These are phyloP conservation scores for Antechinus flavipes DNA, from an alignment of 2,113 vertebrate genomes.

Conservation along the genomic window DNA sequence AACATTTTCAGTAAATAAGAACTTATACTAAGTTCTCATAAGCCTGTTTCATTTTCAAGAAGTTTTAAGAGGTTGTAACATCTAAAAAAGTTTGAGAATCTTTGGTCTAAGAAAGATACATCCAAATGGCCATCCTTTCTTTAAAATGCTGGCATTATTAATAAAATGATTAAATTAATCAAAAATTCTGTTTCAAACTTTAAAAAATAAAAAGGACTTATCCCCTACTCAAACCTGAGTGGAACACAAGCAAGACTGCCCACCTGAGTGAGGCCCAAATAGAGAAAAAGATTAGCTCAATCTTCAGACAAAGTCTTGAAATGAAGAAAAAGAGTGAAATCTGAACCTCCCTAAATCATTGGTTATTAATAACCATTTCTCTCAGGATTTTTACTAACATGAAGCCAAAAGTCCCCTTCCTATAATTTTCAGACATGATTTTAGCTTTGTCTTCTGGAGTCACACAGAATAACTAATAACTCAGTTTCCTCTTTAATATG, in stretches of 20 bases:
- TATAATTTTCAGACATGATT: neutral
- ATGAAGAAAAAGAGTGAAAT: neutral
- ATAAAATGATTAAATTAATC: no score
- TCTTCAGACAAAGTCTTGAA: neutral
- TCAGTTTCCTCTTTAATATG: neutral
- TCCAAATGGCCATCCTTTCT: no score
- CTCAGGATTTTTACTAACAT: neutral
- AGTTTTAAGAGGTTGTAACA: no score
- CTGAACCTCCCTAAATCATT: neutral
- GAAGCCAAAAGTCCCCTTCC: neutral
- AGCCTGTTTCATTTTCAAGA: neutral
- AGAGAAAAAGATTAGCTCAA: neutral
- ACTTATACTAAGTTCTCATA: neutral
- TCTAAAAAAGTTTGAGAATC: no score
- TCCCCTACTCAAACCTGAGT: neutral
- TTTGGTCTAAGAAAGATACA: no score
- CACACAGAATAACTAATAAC: neutral
- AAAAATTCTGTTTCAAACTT: no score
- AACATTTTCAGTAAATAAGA: neutral
- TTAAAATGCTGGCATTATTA: no score
- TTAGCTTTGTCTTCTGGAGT: neutral
- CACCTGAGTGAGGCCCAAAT: no score
- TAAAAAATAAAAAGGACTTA: neutral
- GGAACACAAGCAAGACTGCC: neutral
- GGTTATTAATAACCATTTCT: neutral